Evolutionary conservation across 2,888 invertebrate genomes (phyloP), one percentile per base, ranked within the genome.

Genomic region (Eupithecia centaureata): DNA sequence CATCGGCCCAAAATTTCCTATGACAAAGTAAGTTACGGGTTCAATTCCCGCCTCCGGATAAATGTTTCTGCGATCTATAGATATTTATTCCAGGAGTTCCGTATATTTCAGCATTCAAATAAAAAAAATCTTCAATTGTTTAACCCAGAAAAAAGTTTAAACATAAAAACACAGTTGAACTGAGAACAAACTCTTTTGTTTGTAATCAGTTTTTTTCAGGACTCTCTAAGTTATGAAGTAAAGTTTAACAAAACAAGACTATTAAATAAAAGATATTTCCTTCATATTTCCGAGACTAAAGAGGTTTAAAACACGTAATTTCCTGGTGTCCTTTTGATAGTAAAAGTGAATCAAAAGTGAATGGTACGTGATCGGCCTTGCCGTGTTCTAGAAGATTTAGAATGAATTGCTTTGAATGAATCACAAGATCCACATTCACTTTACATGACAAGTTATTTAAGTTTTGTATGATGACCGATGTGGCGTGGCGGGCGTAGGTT

Each of bases 281-380:
- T 52, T 27, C 5, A 52, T 15, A 52, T 52, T 27, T 52, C 52
- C 52, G 27, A 52, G 27, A 27, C 52, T 27, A 27, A 52, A 52
- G 27, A 15, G 27, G 52, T 54, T 42, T 61, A 33, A 33, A 30
- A 1, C 35, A 61, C 22, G 56, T 32, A 52, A 54, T 59, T 69
- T 69, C 68, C 68, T 69, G 68, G 68, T 69, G 68, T 65, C 68
- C 68, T 69, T 69, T 62, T 42, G 35, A 8, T 56, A 58, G 68
- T 69, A 69, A 69, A 69, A 69, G 68, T 69, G 54, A 68, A 63
- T 63, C 52, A 64, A 33, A 62, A 65, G 68, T 62, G 62, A 65
- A 30, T 35, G 65, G 68, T 58, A 58, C 61, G 22, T 56, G 61
- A 61, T 47, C n/a, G 32, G 28, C 68, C 68, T 69, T 69, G 64